phyloP scores from a whole-genome alignment of 2,113 vertebrate species.

The Sorex fumeus region DNA sequence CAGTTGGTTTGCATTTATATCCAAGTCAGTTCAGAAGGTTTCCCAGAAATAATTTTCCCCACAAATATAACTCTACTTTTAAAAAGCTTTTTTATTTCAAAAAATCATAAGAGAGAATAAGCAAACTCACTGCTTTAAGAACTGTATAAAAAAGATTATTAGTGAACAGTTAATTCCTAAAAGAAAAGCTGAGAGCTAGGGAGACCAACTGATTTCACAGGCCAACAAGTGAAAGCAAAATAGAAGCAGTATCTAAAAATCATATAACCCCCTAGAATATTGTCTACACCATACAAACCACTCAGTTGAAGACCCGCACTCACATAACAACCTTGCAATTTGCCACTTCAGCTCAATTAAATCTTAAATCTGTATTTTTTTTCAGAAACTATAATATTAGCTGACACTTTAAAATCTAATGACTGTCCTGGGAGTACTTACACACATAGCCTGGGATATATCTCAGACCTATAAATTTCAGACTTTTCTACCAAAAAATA shows the following conservation, averaged over 20 bases:
- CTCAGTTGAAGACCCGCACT: slow-evolving; percentile 35
- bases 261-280: not conserved
- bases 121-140: slow-evolving; percentile 29
- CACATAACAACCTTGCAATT: slow-evolving; percentile 47
- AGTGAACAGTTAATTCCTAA: slow-evolving; percentile 44
- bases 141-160: not conserved
- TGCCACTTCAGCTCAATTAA: slow-evolving; percentile 26
- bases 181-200: slow-evolving; percentile 22
- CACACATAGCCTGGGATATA: slow-evolving; percentile 60
- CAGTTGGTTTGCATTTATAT: not conserved
- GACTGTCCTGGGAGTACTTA: slow-evolving; percentile 31
- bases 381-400: slow-evolving; percentile 62
- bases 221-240: slow-evolving; percentile 45
- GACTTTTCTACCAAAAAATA: slow-evolving; percentile 77
- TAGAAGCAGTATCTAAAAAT: not conserved
- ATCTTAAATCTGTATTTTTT: slow-evolving; percentile 58
- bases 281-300: slow-evolving; percentile 16
- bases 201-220: slow-evolving; percentile 13
- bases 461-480: slow-evolving; percentile 77
- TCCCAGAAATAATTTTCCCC: not conserved
- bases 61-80: slow-evolving; percentile 53
- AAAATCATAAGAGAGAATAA: not conserved
- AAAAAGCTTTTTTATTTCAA: slow-evolving; percentile 22
- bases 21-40: slow-evolving; percentile 47
- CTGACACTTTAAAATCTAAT: slow-evolving; percentile 81